Evolutionary conservation across 2,113 vertebrate species (phyloP).

Genomic region (Cottus gobio): DNA sequence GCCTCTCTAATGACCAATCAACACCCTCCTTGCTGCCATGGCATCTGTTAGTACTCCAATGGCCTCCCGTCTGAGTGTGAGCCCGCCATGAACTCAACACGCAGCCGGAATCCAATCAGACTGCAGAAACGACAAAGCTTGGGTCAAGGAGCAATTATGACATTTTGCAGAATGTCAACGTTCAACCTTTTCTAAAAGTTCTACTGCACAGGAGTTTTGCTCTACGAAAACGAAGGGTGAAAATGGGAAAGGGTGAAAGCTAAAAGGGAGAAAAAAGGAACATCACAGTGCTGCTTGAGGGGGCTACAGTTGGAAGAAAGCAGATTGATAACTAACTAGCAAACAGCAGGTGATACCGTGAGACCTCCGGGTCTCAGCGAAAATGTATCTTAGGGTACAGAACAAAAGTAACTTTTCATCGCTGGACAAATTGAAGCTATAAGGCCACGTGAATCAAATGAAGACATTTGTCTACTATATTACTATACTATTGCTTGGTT

Average conservation of each 20-base stretch:
- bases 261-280: conserved; percentile 33
- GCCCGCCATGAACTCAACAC: conserved; percentile 65
- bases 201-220: conserved; percentile 62
- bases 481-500: conserved; percentile 7
- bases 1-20: conserved; percentile 85
- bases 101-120: conserved; percentile 76
- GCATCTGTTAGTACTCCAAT: conserved; percentile 79
- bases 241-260: conserved; percentile 48
- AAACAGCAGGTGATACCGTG: conserved; percentile 52
- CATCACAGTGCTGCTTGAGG: conserved; percentile 56
- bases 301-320: conserved; percentile 36
- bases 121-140: conserved; percentile 37
- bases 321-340: conserved; percentile 56
- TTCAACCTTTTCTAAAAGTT: conserved; percentile 77
- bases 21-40: conserved; percentile 78
- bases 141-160: conserved; percentile 76
- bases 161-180: conserved; percentile 74
- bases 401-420: conserved; percentile 60
- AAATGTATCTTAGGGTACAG: conserved; percentile 42
- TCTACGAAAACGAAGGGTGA: conserved; percentile 32
- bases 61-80: conserved; percentile 73
- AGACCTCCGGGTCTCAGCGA: conserved; percentile 56
- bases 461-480: conserved; percentile 3
- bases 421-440: conserved; percentile 57
- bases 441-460: conserved; percentile 37